These are phyloP conservation scores for Brenthis ino DNA, from an alignment of 2,888 invertebrate genomes.

Conservation along the genomic window DNA sequence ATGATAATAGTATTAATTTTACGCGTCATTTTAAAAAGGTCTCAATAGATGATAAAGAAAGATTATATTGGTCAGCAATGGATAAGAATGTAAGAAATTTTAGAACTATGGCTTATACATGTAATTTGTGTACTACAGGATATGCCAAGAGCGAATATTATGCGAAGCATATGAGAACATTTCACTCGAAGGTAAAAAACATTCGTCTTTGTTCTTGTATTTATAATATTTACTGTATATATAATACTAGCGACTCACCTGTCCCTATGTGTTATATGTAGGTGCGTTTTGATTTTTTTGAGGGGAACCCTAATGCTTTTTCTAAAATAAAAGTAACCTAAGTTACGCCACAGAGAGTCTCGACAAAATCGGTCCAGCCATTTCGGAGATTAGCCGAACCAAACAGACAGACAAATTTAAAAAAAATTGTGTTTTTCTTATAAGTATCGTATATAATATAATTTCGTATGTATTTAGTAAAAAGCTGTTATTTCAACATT, in stretches of 20 bases:
- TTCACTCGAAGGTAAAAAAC: conserved; percentile 51
- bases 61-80: conserved; percentile 42
- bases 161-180: conserved; percentile 46
- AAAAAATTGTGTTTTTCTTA: too few species aligned
- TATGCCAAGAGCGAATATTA: conserved; percentile 48
- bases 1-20: neutral
- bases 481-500: too few species aligned
- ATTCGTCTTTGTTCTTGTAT: too few species aligned
- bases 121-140: conserved; percentile 53
- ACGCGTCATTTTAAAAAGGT: conserved; percentile 9
- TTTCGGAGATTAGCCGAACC: too few species aligned
- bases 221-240: neutral
- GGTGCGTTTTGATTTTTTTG: neutral
- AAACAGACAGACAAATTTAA: too few species aligned
- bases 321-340: neutral
- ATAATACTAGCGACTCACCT: too few species aligned
- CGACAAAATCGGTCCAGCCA: neutral
- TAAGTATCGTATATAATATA: too few species aligned
- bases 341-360: neutral
- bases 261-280: neutral
- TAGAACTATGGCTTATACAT: conserved; percentile 48
- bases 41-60: conserved; percentile 52
- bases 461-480: too few species aligned
- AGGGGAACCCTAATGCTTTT: too few species aligned
- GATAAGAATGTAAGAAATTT: conserved; percentile 42